A percentile compares a stretch with the other conserved stretches of the same genome.
phyloP scores from a whole-genome alignment of 2,888 invertebrate genomes.

The Iselma pallidipennis region DNA sequence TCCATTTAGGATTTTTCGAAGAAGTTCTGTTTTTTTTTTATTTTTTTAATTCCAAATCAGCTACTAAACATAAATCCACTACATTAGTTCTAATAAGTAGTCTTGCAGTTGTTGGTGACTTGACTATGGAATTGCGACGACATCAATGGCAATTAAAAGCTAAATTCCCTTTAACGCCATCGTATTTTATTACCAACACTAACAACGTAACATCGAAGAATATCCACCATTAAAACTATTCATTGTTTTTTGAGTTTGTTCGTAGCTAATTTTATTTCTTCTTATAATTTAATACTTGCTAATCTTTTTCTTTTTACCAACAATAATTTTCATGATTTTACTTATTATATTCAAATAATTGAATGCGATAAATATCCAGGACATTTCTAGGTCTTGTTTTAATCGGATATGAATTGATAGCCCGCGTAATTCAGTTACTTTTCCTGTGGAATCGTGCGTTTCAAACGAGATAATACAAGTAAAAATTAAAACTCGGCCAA shows the following conservation, averaged over 20 bases:
- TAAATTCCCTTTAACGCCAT: constrained; percentile 19
- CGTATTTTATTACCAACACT: constrained; percentile 9
- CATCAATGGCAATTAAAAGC: constrained; percentile 21
- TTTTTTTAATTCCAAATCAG: constrained; percentile 15
- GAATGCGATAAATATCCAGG: background rate
- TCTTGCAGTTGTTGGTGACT: constrained; percentile 12
- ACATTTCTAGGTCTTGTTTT: background rate
- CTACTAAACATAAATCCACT: constrained; percentile 14
- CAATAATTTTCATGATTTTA: background rate
- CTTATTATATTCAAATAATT: background rate
- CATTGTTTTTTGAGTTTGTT: background rate
- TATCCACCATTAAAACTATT: constrained; percentile 3
- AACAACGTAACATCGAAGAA: constrained; percentile 1
- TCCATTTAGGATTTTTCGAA: constrained; percentile 20
- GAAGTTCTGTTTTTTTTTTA: constrained; percentile 22
- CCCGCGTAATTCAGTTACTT: constrained; percentile 6
- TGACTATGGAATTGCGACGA: constrained; percentile 13
- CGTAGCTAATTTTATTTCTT: background rate
- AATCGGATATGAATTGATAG: too few relatives aligned
- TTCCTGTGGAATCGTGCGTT: constrained; percentile 3
- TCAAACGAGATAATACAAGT: background rate
- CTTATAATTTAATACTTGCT: background rate
- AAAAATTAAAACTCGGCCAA: constrained; percentile 5
- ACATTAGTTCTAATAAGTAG: constrained; percentile 13
- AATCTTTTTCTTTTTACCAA: background rate